phyloP scores from a whole-genome alignment of 2,113 vertebrate genomes.

The Cryptotis parvus region DNA sequence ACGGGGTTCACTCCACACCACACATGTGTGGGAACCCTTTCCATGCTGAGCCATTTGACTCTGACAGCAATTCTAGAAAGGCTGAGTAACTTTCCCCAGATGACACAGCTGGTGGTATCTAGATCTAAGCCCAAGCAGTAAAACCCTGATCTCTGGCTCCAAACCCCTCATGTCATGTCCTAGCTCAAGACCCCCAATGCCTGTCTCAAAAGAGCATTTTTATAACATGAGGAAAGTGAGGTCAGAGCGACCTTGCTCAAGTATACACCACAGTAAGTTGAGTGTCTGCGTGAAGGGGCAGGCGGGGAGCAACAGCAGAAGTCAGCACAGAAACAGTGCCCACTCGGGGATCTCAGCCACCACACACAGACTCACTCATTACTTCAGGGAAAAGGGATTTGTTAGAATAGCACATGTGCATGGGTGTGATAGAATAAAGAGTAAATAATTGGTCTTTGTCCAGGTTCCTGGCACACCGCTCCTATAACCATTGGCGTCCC shows the following conservation, averaged over 20 bases:
- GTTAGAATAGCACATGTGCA: not conserved
- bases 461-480: not conserved
- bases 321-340: not conserved
- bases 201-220: not conserved
- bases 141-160: not conserved
- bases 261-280: not conserved
- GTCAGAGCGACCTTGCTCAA: not conserved
- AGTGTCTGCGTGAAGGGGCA: slow-evolving; percentile 7
- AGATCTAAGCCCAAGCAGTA: not conserved
- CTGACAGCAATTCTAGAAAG: slow-evolving; percentile 15
- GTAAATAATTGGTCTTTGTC: slow-evolving; percentile 44
- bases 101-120: not conserved
- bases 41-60: not conserved
- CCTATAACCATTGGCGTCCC: not conserved
- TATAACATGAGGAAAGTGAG: not conserved
- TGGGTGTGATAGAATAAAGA: slow-evolving; percentile 13
- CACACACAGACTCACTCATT: slow-evolving; percentile 7
- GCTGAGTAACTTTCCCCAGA: not conserved
- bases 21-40: not conserved
- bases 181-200: not conserved
- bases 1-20: not conserved
- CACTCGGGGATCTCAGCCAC: not conserved
- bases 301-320: not conserved
- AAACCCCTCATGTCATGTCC: not conserved
- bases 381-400: slow-evolving; percentile 1